Percentiles rank a stretch among this genome's conserved stretches.
Conservation (phyloP, 1,140 invertebrate genomes). For the Hetaerina americana region DNA sequence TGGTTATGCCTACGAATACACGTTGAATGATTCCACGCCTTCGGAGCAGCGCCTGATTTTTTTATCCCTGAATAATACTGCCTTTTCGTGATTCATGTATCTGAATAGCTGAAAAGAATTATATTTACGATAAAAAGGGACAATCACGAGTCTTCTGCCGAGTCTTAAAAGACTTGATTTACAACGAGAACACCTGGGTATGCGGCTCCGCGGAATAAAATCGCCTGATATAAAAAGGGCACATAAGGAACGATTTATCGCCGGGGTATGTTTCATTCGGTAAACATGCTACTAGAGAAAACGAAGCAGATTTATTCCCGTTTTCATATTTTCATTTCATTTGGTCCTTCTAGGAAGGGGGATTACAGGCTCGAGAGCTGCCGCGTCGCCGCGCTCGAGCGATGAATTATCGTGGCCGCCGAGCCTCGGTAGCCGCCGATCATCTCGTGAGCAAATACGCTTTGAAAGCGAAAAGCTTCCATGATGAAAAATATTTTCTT, state of each 20-base stretch:
- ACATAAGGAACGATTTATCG: background rate
- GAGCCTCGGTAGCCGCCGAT: background rate
- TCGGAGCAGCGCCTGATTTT: no score
- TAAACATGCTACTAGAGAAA: background rate
- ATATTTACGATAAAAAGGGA: background rate
- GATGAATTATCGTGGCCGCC: background rate
- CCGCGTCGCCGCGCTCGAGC: no score
- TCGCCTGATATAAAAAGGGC: background rate
- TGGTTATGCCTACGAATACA: no score
- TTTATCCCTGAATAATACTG: background rate
- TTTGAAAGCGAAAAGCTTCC: no score
- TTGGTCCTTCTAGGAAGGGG: background rate
- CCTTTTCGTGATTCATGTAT: background rate
- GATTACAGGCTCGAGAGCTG: background rate
- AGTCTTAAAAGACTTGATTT: background rate
- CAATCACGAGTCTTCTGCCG: background rate
- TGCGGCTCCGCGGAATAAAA: background rate
- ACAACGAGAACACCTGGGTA: background rate
- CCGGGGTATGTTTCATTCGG: background rate
- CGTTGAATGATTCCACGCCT: no score
- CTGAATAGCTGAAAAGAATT: background rate
- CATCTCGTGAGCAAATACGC: no score
- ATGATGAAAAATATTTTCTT: no score
- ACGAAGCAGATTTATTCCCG: background rate
- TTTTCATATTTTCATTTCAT: constrained; percentile 1